Evolutionary conservation across 1,140 invertebrate genomes (phyloP).

Genomic region (Aphidius ervi): DNA sequence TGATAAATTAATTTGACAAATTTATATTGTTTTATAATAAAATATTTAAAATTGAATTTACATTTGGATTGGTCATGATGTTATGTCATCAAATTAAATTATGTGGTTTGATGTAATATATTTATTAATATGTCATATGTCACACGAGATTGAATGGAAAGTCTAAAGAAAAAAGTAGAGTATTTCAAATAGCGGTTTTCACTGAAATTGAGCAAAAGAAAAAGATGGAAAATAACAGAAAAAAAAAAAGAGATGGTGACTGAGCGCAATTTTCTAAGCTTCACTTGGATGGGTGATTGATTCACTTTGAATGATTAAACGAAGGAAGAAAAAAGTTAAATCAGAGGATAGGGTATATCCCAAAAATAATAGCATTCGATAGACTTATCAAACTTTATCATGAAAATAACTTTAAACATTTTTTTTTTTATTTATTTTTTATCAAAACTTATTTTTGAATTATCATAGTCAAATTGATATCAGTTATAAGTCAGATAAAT

Average conservation of each 20-base stretch:
- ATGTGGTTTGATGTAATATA: too few relatives aligned
- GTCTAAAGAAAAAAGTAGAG: too few relatives aligned
- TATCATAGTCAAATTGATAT: too few relatives aligned
- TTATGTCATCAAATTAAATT: too few relatives aligned
- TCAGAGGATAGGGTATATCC: constrained; percentile 16
- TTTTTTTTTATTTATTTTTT: background rate
- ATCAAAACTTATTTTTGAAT: too few relatives aligned
- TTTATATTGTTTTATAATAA: too few relatives aligned
- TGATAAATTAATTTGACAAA: too few relatives aligned
- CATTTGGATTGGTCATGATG: too few relatives aligned
- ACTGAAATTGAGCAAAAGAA: constrained; percentile 15
- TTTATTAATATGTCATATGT: too few relatives aligned
- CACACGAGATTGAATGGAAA: too few relatives aligned
- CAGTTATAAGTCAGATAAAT: too few relatives aligned
- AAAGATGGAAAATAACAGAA: constrained; percentile 23
- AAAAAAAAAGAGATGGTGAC: constrained; percentile 39
- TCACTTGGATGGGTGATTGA: constrained; percentile 49
- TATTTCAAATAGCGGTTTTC: constrained; percentile 10
- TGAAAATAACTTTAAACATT: constrained; percentile 34
- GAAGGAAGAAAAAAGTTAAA: constrained; percentile 27
- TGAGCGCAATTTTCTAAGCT: constrained; percentile 41
- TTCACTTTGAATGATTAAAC: constrained; percentile 54
- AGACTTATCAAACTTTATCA: constrained; percentile 51
- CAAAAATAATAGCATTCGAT: constrained; percentile 48
- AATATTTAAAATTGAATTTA: too few relatives aligned